Evolutionary conservation across 2,113 vertebrate genomes (phyloP).

Genomic region (Haemorhous mexicanus): DNA sequence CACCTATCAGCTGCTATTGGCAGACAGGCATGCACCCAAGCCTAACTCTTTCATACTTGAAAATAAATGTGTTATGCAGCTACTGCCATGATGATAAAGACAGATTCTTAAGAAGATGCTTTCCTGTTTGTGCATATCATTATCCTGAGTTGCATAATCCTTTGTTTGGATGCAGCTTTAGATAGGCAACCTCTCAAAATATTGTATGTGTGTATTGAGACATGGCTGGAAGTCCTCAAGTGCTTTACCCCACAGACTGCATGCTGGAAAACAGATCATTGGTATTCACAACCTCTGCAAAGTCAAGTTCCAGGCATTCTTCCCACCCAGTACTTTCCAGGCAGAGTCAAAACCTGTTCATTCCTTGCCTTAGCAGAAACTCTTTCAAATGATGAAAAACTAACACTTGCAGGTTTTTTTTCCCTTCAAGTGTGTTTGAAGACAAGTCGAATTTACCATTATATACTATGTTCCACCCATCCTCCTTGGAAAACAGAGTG

Average conservation of each 20-base stretch:
- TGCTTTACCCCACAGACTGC: not conserved
- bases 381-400: not conserved
- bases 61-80: not conserved
- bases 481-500: not conserved
- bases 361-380: not conserved
- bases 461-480: not conserved
- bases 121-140: not conserved
- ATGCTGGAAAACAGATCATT: not conserved
- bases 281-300: not conserved
- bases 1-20: not conserved
- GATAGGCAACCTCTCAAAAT: not conserved
- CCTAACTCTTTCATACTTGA: not conserved
- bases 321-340: not conserved
- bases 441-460: not conserved
- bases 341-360: not conserved
- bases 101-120: not conserved
- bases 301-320: not conserved
- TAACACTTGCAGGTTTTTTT: not conserved
- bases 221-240: not conserved
- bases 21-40: not conserved
- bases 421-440: not conserved
- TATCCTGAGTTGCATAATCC: not conserved
- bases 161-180: not conserved
- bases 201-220: accelerated
- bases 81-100: not conserved